Conservation (phyloP, 2,113 vertebrate genomes). For the Syrmaticus mikado region DNA sequence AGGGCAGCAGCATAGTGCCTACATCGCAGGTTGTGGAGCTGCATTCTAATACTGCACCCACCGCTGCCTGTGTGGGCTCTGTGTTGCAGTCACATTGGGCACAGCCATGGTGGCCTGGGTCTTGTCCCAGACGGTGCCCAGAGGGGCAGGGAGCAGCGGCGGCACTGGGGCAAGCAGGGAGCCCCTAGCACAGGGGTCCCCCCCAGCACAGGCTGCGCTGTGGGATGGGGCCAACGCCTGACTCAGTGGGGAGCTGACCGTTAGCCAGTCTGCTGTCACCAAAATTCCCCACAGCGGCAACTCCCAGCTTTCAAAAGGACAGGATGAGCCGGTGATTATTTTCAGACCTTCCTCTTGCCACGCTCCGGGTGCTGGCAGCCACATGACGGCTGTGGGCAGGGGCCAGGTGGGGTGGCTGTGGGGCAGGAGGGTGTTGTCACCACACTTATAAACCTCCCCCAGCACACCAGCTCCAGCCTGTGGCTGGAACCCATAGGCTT, state of each 20-base stretch:
- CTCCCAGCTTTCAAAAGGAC: constrained; percentile 6
- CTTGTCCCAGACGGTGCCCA: neutral
- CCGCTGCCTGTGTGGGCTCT: neutral
- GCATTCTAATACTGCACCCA: neutral
- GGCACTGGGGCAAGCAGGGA: neutral
- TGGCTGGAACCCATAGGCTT: neutral
- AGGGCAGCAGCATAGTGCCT: constrained; percentile 18
- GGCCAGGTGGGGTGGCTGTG: neutral
- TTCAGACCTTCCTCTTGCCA: constrained; percentile 52
- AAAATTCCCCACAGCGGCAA: constrained; percentile 8
- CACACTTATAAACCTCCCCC: neutral
- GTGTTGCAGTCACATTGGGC: neutral
- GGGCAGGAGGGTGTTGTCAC: neutral
- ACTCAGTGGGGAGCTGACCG: constrained; percentile 11
- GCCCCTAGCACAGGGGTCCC: neutral
- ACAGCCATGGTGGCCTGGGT: neutral
- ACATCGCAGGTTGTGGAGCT: constrained; percentile 15
- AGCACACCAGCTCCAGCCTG: neutral
- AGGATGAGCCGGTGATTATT: constrained; percentile 35
- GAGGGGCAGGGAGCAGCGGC: rapidly evolving
- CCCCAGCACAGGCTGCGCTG: rapidly evolving
- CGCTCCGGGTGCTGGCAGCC: neutral
- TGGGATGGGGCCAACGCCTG: neutral
- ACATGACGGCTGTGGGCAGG: neutral
- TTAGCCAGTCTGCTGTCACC: constrained; percentile 40